phyloP scores from a whole-genome alignment of 2,888 invertebrate species.

The Drosophila nigritarsus region DNA sequence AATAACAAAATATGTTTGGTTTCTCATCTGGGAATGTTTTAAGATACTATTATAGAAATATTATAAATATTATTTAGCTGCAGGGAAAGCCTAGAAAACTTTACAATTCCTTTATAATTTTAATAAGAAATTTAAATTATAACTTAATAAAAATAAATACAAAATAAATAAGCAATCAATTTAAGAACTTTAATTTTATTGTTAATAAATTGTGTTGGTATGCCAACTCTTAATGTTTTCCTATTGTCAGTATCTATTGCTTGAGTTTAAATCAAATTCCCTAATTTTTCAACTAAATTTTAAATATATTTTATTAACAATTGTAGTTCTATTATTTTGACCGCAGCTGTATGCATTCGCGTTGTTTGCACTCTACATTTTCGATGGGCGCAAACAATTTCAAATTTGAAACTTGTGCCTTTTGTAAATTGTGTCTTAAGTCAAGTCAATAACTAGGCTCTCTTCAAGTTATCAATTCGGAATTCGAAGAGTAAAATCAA shows the following conservation, averaged over 20 bases:
- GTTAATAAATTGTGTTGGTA: not conserved
- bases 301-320: not conserved
- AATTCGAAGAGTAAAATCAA: not conserved
- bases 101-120: not conserved
- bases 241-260: not conserved
- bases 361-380: not conserved
- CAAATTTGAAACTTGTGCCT: not conserved
- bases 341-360: not conserved
- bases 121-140: not conserved
- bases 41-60: not conserved
- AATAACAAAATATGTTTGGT: not conserved
- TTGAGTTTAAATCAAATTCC: not conserved
- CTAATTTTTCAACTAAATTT: rapidly evolving
- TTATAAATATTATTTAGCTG: not conserved
- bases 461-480: not conserved
- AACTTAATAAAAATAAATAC: not conserved
- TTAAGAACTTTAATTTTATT: not conserved
- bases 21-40: not conserved
- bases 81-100: too few species aligned
- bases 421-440: not conserved
- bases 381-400: not conserved
- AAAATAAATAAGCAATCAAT: not conserved
- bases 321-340: not conserved
- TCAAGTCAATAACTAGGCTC: not conserved
- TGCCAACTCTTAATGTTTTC: not conserved